Evolutionary conservation across 1,140 invertebrate species (phyloP).

Genomic region (Drosophila pandora): DNA sequence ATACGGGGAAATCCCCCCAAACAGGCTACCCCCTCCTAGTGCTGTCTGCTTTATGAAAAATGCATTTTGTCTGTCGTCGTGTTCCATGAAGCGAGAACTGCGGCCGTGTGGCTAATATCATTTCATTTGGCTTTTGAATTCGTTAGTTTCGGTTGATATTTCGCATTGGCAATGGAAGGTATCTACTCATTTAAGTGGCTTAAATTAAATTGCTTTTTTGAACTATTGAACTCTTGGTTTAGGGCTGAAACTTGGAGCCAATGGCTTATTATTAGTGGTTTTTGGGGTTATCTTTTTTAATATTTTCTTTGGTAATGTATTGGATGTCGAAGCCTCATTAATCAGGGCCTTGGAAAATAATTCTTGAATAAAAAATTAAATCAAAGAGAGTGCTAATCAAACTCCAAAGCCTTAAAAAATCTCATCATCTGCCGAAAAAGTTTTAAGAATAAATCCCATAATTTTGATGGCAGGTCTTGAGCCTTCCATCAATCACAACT

Average conservation of each 20-base stretch:
- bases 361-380: conserved; percentile 8
- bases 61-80: conserved; percentile 69
- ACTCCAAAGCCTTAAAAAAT: neutral
- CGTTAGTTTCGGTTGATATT: conserved; percentile 39
- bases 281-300: too few relatives aligned
- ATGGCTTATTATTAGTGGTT: neutral
- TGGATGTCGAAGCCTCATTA: neutral
- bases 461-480: conserved; percentile 24
- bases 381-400: conserved; percentile 21
- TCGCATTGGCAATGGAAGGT: conserved; percentile 23
- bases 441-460: conserved; percentile 56
- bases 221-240: neutral
- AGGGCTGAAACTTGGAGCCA: neutral
- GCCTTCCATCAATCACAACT: conserved; percentile 67
- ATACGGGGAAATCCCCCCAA: neutral
- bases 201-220: conserved; percentile 23
- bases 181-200: conserved; percentile 41
- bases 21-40: conserved; percentile 9
- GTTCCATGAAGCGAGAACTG: conserved; percentile 48
- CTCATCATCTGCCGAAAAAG: conserved; percentile 10
- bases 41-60: conserved; percentile 78
- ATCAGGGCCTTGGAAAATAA: neutral
- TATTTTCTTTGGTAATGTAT: neutral
- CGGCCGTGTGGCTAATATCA: conserved; percentile 55
- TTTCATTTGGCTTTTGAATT: conserved; percentile 65